Evolutionary conservation across 2,797 vertebrate genomes (phyloP).

Genomic region (Spatula versicolor): DNA sequence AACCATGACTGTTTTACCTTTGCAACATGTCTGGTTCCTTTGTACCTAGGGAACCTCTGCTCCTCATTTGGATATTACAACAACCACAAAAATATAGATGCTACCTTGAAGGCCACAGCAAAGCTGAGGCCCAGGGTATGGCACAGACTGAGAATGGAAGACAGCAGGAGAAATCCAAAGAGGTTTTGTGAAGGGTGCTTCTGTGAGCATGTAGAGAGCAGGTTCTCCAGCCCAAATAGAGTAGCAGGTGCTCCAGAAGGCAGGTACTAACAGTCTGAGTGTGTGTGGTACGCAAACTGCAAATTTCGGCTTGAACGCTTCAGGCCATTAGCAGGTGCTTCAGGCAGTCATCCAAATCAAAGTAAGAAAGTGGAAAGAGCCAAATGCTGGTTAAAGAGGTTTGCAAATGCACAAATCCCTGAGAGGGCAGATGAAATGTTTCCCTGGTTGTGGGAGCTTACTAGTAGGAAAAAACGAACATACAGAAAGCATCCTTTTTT

Average conservation of each 20-base stretch:
- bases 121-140: neutral
- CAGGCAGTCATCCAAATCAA: slow-evolving; percentile 69
- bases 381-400: slow-evolving; percentile 72
- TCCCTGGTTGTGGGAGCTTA: neutral
- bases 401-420: slow-evolving; percentile 44
- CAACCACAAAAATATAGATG: fast-evolving
- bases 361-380: slow-evolving; percentile 66
- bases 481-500: neutral
- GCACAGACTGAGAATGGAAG: neutral
- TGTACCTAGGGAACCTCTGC: fast-evolving
- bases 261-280: slow-evolving; percentile 63
- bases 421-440: neutral
- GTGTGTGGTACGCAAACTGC: slow-evolving; percentile 48
- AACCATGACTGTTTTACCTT: neutral
- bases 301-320: slow-evolving; percentile 53
- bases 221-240: slow-evolving; percentile 27
- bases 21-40: neutral
- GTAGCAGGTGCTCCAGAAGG: slow-evolving; percentile 74
- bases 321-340: slow-evolving; percentile 73
- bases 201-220: slow-evolving; percentile 13
- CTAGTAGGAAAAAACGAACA: neutral
- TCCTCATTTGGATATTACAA: neutral
- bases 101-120: neutral
- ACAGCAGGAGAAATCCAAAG: neutral
- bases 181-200: neutral